phyloP scores from a whole-genome alignment of 2,797 vertebrate genomes.

The Lacerta viridis region DNA sequence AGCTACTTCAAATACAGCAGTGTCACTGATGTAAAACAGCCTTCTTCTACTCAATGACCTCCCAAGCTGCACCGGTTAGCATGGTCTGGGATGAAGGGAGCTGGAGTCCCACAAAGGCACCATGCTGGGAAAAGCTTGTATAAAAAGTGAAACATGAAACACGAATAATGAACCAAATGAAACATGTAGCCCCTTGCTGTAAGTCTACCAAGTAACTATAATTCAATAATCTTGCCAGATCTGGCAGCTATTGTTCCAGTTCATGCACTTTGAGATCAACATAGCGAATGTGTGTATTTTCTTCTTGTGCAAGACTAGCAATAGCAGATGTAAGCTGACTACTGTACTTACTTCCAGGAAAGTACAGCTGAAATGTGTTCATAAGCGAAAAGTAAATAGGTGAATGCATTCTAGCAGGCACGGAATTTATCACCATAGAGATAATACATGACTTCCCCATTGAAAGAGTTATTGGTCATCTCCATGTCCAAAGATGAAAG shows the following conservation, averaged over 20 bases:
- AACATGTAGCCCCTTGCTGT: background rate
- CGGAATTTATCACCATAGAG: background rate
- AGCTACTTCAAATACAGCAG: too few species aligned
- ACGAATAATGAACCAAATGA: background rate
- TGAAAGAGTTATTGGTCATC: background rate
- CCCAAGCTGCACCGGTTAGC: too few species aligned
- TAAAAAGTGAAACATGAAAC: background rate
- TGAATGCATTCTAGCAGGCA: background rate
- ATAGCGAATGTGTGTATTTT: background rate
- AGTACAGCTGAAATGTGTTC: slow-evolving; percentile 4
- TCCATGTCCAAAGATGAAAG: background rate
- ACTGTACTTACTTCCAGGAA: background rate
- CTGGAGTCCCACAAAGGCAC: too few species aligned
- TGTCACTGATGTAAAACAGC: too few species aligned
- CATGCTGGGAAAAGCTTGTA: too few species aligned
- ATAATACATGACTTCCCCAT: background rate
- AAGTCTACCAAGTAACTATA: background rate
- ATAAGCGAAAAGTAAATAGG: background rate
- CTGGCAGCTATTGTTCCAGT: background rate
- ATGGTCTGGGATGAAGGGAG: too few species aligned
- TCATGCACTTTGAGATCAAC: background rate
- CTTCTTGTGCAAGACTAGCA: background rate
- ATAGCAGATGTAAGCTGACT: background rate
- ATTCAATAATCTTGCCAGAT: background rate
- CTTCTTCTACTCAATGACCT: too few species aligned